Percentiles rank a stretch among this genome's conserved stretches.
Evolutionary conservation across 2,888 invertebrate genomes (phyloP).

Genomic region (Bembecia ichneumoniformis): DNA sequence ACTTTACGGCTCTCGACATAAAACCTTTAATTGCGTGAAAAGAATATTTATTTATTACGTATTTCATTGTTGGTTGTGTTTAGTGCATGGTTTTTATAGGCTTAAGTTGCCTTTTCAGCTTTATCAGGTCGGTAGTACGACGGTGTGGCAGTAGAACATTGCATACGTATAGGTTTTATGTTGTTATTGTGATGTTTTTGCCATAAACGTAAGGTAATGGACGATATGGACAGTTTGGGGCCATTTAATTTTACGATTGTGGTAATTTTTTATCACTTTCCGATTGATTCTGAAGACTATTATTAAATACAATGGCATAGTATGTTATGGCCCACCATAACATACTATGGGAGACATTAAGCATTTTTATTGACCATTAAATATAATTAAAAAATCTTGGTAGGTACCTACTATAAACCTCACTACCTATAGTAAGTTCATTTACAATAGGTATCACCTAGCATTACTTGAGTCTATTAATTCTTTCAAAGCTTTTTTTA

Average conservation of each 20-base stretch:
- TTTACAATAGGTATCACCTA: background rate
- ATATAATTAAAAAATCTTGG: background rate
- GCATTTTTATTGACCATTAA: background rate
- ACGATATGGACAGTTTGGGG: conserved; percentile 56
- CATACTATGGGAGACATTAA: background rate
- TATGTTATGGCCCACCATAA: background rate
- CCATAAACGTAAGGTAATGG: conserved; percentile 63
- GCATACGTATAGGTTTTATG: conserved; percentile 71
- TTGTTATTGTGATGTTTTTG: conserved; percentile 70
- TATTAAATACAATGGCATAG: background rate
- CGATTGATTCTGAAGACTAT: conserved; percentile 27
- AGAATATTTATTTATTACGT: conserved; percentile 63
- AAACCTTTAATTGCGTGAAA: conserved; percentile 64
- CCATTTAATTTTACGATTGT: conserved; percentile 49
- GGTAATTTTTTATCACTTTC: conserved; percentile 44
- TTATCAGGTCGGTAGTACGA: conserved; percentile 69
- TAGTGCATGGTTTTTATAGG: conserved; percentile 73
- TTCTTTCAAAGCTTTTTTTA: too few relatives aligned
- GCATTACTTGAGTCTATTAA: too few relatives aligned
- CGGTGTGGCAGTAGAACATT: conserved; percentile 70
- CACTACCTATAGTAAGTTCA: too few relatives aligned
- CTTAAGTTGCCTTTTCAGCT: conserved; percentile 73
- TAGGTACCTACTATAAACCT: background rate
- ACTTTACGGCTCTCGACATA: conserved; percentile 62
- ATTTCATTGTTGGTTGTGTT: conserved; percentile 60